phyloP scores from a whole-genome alignment of 2,888 invertebrate species.

The Cistogaster globosa region DNA sequence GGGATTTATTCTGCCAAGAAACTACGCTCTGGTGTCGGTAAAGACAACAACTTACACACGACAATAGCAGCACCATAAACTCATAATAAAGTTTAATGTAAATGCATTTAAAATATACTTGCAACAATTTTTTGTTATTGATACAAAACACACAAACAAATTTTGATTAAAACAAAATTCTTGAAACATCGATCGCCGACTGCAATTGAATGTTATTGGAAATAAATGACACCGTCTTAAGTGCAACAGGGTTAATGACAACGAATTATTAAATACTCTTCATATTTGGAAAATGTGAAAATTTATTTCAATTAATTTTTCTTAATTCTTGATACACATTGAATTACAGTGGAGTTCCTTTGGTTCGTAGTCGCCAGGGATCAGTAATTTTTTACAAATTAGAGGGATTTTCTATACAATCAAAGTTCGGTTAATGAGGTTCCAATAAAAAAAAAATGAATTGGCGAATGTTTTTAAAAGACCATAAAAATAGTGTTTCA shows the following conservation, averaged over 20 bases:
- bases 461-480: no score
- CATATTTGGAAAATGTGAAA: not conserved
- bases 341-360: no score
- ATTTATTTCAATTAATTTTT: no score
- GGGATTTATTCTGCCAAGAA: constrained; percentile 28
- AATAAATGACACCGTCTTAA: constrained; percentile 28
- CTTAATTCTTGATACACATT: not conserved
- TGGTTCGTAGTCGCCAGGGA: no score
- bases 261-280: constrained; percentile 16
- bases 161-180: constrained; percentile 35
- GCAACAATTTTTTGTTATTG: constrained; percentile 65
- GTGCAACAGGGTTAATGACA: not conserved
- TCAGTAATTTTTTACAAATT: no score
- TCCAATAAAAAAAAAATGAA: no score
- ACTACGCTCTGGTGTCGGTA: constrained; percentile 44
- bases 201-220: constrained; percentile 58
- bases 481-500: no score
- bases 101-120: constrained; percentile 81
- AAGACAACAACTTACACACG: constrained; percentile 37
- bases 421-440: no score
- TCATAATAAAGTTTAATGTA: constrained; percentile 82
- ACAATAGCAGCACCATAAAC: constrained; percentile 72
- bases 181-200: constrained; percentile 8
- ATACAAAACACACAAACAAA: constrained; percentile 19
- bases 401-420: no score